phyloP scores from a whole-genome alignment of 2,113 vertebrate genomes.

The Centropus unirufus region DNA sequence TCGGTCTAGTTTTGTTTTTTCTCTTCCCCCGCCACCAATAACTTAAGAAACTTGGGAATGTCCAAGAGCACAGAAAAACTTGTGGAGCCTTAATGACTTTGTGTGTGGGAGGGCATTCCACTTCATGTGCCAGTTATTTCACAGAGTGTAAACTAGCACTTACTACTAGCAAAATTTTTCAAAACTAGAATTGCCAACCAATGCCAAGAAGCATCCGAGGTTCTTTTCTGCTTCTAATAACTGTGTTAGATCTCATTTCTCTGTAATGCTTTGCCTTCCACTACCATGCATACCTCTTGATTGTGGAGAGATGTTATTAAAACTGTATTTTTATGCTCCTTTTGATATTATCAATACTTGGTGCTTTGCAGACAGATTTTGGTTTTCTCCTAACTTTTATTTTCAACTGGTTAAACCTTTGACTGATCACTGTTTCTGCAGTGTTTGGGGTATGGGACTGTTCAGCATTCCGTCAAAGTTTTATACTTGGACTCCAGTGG shows the following conservation, averaged over 20 bases:
- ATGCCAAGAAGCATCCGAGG: background rate
- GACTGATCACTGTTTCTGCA: background rate
- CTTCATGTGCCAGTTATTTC: background rate
- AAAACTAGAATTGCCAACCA: background rate
- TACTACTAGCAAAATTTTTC: background rate
- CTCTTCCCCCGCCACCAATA: background rate
- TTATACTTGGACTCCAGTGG: background rate
- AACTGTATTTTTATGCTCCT: background rate
- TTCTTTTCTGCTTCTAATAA: background rate
- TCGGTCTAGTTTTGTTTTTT: background rate
- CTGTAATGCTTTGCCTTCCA: background rate
- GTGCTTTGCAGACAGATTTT: background rate
- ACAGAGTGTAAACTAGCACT: background rate
- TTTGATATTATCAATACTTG: background rate
- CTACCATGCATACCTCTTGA: fast-evolving
- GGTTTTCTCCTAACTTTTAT: background rate
- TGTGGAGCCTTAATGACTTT: background rate
- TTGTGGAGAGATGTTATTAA: background rate
- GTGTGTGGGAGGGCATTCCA: background rate
- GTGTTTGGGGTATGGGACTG: background rate
- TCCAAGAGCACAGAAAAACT: background rate
- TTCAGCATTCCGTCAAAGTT: background rate
- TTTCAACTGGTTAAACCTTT: background rate
- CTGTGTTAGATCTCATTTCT: background rate
- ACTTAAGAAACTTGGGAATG: background rate